phyloP scores from a whole-genome alignment of 2,113 vertebrate genomes.

The Myotis yumanensis region DNA sequence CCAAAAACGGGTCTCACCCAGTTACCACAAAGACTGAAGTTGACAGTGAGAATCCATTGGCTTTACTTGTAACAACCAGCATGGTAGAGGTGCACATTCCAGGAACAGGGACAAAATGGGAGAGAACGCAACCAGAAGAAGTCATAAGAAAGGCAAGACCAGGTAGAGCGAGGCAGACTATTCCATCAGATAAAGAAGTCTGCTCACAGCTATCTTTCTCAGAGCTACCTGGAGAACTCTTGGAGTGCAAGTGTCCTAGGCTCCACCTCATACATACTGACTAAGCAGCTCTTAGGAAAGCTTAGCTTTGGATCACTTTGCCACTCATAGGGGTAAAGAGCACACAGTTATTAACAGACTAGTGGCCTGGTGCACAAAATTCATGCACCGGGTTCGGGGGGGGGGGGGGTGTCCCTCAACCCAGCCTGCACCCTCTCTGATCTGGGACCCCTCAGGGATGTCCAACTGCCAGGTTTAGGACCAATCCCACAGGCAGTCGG shows the following conservation, averaged over 20 bases:
- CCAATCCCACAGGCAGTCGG: no score
- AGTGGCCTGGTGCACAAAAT: no score
- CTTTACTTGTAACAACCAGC: neutral
- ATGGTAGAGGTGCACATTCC: neutral
- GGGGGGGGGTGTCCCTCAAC: no score
- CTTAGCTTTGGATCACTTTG: neutral
- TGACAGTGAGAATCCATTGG: neutral
- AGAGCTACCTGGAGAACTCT: neutral
- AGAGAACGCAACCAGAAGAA: neutral
- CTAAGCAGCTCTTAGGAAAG: neutral
- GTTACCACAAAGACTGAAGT: neutral
- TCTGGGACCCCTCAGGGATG: no score
- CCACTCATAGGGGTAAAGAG: neutral
- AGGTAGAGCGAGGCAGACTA: neutral
- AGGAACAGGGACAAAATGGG: neutral
- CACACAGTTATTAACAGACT: neutral
- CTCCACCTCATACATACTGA: rapidly evolving
- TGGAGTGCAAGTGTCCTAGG: neutral
- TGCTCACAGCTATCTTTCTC: neutral
- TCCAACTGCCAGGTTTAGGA: no score
- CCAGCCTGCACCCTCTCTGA: no score
- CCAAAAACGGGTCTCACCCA: neutral
- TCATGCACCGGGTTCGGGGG: no score
- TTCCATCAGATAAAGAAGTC: neutral
- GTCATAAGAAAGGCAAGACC: neutral